A percentile compares a stretch with the other conserved stretches of the same genome.
These are phyloP conservation scores for Sogatella furcifera DNA, from an alignment of 1,140 invertebrate species.

Conservation along the genomic window DNA sequence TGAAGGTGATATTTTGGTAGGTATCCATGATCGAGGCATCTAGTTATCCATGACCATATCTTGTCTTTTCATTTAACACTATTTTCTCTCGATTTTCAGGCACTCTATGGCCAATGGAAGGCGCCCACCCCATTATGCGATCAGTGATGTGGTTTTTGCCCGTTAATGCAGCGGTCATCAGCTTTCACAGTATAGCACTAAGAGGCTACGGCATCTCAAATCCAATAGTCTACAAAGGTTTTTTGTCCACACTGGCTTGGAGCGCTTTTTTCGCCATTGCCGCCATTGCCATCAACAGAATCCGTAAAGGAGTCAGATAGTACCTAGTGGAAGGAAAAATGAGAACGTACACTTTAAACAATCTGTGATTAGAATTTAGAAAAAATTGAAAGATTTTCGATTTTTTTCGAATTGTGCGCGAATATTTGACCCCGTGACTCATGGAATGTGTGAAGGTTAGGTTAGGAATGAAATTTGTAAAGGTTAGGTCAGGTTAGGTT, in stretches of 20 bases:
- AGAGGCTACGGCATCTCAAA: conserved; percentile 41
- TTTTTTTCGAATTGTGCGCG: too few relatives aligned
- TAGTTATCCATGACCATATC: too few relatives aligned
- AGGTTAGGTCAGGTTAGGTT: too few relatives aligned
- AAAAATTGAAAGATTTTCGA: too few relatives aligned
- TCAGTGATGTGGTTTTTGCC: conserved; percentile 41
- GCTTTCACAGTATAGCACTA: conserved; percentile 40
- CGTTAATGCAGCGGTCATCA: conserved; percentile 43
- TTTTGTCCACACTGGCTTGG: conserved; percentile 39
- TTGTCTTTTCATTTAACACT: background rate
- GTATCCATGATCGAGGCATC: too few relatives aligned
- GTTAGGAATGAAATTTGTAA: too few relatives aligned
- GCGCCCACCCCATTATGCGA: conserved; percentile 40
- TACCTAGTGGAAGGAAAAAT: too few relatives aligned
- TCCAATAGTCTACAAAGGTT: conserved; percentile 39
- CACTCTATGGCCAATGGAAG: conserved; percentile 51
- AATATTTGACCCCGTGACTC: too few relatives aligned
- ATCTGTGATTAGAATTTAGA: too few relatives aligned
- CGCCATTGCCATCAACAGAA: background rate
- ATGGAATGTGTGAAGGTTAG: too few relatives aligned
- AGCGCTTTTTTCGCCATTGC: conserved; percentile 29
- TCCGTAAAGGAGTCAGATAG: background rate
- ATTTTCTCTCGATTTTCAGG: conserved; percentile 30
- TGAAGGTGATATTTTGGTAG: too few relatives aligned
- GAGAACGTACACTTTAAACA: too few relatives aligned